phyloP scores from a whole-genome alignment of 2,797 vertebrate species.

The Xerus rutilus region DNA sequence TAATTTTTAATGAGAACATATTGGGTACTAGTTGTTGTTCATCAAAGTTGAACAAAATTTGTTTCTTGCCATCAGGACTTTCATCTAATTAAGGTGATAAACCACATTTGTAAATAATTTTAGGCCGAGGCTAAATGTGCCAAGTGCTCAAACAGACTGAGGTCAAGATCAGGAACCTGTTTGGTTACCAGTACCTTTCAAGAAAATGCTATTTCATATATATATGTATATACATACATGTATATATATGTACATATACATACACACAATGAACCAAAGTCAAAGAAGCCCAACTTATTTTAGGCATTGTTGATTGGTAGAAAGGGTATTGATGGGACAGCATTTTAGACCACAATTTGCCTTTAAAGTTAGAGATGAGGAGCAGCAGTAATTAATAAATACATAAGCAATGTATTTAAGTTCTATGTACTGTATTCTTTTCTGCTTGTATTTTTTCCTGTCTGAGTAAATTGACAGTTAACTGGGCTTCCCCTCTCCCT shows the following conservation, averaged over 20 bases:
- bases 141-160: slow-evolving; percentile 34
- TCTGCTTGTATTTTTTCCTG: not conserved
- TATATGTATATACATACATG: not conserved
- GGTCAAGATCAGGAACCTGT: not conserved
- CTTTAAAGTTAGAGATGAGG: slow-evolving; percentile 41
- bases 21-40: slow-evolving; percentile 15
- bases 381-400: slow-evolving; percentile 9
- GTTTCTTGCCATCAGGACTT: slow-evolving; percentile 13
- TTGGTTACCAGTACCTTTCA: not conserved
- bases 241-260: no score
- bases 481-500: not conserved
- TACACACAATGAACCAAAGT: not conserved
- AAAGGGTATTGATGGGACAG: not conserved
- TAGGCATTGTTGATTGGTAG: not conserved
- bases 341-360: not conserved
- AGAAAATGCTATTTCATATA: slow-evolving; percentile 8
- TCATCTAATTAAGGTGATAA: slow-evolving; percentile 43
- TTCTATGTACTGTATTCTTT: not conserved
- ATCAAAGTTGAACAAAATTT: slow-evolving; percentile 23
- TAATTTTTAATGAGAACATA: slow-evolving; percentile 51
- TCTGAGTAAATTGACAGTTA: not conserved
- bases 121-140: slow-evolving; percentile 17
- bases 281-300: not conserved
- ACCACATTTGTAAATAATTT: slow-evolving; percentile 40
- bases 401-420: not conserved